These are phyloP conservation scores for Latrodectus hesperus DNA, from an alignment of 2,888 invertebrate genomes.

Conservation along the genomic window DNA sequence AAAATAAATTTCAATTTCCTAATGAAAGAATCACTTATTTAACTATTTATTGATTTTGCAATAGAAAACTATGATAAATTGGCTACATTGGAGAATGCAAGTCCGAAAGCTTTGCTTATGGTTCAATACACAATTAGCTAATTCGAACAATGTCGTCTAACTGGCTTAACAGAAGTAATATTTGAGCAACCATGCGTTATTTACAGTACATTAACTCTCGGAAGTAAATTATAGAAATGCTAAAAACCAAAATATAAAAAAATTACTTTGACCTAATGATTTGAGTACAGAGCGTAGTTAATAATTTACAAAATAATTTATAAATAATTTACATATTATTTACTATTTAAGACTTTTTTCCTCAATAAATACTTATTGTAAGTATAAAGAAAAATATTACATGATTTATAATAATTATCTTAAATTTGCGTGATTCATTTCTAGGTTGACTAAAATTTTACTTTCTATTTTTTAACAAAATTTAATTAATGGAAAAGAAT, in stretches of 20 bases:
- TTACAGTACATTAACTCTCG: not conserved
- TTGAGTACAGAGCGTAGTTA: not conserved
- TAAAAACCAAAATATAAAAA: too few species aligned
- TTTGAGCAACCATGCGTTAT: slow-evolving; percentile 35
- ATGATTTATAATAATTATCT: too few species aligned
- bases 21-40: slow-evolving; percentile 5
- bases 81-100: not conserved
- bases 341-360: too few species aligned
- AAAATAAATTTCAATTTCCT: slow-evolving; percentile 8
- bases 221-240: too few species aligned
- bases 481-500: too few species aligned
- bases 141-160: slow-evolving; percentile 20
- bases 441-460: too few species aligned
- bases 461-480: too few species aligned
- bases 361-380: too few species aligned
- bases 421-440: too few species aligned
- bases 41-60: not conserved
- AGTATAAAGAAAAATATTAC: too few species aligned
- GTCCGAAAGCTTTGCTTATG: slow-evolving; percentile 25
- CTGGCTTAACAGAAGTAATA: slow-evolving; percentile 37
- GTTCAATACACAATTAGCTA: slow-evolving; percentile 10
- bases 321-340: too few species aligned
- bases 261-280: not conserved
- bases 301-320: too few species aligned
- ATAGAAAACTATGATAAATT: not conserved